phyloP scores from a whole-genome alignment of 2,797 vertebrate genomes.

The Glyptemys insculpta region DNA sequence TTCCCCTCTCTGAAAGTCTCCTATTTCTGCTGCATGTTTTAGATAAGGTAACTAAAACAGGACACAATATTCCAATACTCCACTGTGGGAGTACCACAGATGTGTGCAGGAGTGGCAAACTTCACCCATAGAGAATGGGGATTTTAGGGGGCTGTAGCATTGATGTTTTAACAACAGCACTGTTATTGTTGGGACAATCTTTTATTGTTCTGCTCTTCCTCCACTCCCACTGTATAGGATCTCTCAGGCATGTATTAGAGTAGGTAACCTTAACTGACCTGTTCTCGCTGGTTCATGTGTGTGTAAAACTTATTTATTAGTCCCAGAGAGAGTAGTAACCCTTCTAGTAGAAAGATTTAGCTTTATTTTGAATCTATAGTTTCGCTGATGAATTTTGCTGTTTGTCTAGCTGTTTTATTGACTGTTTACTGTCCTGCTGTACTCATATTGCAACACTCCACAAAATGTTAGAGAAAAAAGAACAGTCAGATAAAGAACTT shows the following conservation, averaged over 20 bases:
- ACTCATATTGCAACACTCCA: background rate
- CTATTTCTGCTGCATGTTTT: background rate
- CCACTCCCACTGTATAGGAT: background rate
- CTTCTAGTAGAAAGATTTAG: background rate
- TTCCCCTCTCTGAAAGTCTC: background rate
- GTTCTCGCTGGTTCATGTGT: background rate
- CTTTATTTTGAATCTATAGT: background rate
- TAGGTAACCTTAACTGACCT: background rate
- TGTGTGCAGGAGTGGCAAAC: background rate
- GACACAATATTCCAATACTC: background rate
- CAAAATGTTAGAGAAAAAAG: background rate
- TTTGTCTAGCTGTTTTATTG: background rate
- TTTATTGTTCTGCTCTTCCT: background rate
- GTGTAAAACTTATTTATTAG: conserved; percentile 2
- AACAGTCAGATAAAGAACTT: background rate
- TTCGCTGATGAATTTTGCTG: background rate
- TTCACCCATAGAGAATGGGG: background rate
- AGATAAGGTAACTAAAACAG: background rate
- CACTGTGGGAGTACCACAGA: background rate
- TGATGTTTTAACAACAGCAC: background rate
- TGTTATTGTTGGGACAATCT: background rate
- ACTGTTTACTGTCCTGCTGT: background rate
- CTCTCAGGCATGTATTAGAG: background rate
- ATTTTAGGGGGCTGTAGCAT: background rate
- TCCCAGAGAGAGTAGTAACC: background rate